These are phyloP conservation scores for Pararge aegeria DNA, from an alignment of 1,140 invertebrate genomes.

Conservation along the genomic window DNA sequence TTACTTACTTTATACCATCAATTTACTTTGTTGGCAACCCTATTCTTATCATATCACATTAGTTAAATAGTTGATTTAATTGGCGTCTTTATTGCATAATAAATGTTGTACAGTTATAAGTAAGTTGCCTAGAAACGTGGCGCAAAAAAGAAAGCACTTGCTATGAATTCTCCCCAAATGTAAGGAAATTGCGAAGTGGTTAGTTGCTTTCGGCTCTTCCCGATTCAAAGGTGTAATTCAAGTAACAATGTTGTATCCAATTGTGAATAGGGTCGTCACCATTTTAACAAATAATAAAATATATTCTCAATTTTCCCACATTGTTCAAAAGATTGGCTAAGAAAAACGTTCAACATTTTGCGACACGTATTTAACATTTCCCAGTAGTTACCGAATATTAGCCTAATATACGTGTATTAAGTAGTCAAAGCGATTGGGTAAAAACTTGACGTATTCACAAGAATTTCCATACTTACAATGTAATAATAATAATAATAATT, in stretches of 20 bases:
- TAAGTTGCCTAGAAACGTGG: neutral
- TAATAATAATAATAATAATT: constrained; percentile 54
- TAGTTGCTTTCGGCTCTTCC: too few relatives aligned
- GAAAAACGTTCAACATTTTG: constrained; percentile 9
- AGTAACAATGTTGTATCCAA: too few relatives aligned
- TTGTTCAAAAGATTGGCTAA: constrained; percentile 11
- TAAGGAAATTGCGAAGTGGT: constrained; percentile 4
- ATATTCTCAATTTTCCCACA: constrained; percentile 3
- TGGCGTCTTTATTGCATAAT: constrained; percentile 39
- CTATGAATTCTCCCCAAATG: constrained; percentile 15
- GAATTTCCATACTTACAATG: constrained; percentile 22
- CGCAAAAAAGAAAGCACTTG: constrained; percentile 24
- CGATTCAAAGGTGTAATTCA: too few relatives aligned
- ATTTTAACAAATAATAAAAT: neutral
- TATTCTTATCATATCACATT: constrained; percentile 23
- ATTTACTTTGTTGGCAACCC: constrained; percentile 17
- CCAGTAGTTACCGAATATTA: constrained; percentile 29
- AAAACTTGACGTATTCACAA: constrained; percentile 42
- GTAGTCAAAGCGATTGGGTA: constrained; percentile 15
- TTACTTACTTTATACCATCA: too few relatives aligned
- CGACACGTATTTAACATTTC: constrained; percentile 11
- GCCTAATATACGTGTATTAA: constrained; percentile 8
- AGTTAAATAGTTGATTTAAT: constrained; percentile 41
- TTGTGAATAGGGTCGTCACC: neutral
- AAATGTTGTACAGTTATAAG: constrained; percentile 24